These are phyloP conservation scores for Lepus timidus DNA, from an alignment of 2,113 vertebrate species.

Conservation along the genomic window DNA sequence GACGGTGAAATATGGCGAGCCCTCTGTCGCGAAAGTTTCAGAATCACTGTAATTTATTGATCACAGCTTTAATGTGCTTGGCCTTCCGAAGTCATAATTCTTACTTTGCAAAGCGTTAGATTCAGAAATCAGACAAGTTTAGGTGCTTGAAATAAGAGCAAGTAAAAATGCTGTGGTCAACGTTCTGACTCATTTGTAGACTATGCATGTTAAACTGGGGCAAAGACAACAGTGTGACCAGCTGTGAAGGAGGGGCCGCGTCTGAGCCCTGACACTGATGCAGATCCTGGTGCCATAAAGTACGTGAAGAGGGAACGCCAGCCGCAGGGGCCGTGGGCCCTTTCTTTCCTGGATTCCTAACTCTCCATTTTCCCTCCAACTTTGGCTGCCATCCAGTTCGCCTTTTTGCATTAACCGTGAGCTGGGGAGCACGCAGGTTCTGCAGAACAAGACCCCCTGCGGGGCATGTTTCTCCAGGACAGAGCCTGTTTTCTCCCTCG, in stretches of 20 bases:
- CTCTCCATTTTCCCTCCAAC: background rate
- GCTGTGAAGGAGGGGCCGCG: background rate
- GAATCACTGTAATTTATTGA: constrained; percentile 24
- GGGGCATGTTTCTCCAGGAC: background rate
- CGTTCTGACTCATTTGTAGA: constrained; percentile 55
- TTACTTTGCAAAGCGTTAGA: background rate
- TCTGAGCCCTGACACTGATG: constrained; percentile 9
- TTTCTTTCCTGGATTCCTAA: constrained; percentile 29
- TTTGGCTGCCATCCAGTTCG: background rate
- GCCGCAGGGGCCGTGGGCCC: background rate
- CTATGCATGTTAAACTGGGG: constrained; percentile 51
- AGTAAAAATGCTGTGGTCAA: constrained; percentile 24
- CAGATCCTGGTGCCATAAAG: background rate
- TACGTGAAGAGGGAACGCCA: background rate
- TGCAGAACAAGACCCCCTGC: background rate
- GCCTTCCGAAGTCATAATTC: constrained; percentile 46
- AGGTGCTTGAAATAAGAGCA: constrained; percentile 53
- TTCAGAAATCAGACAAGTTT: constrained; percentile 49
- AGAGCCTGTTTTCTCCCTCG: background rate
- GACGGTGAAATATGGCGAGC: background rate
- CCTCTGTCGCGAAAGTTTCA: background rate
- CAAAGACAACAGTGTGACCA: constrained; percentile 17
- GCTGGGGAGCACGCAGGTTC: background rate
- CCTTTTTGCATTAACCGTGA: background rate
- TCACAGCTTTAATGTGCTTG: constrained; percentile 46